Conservation (phyloP, 2,888 invertebrate species). For the Tiphia femorata region DNA sequence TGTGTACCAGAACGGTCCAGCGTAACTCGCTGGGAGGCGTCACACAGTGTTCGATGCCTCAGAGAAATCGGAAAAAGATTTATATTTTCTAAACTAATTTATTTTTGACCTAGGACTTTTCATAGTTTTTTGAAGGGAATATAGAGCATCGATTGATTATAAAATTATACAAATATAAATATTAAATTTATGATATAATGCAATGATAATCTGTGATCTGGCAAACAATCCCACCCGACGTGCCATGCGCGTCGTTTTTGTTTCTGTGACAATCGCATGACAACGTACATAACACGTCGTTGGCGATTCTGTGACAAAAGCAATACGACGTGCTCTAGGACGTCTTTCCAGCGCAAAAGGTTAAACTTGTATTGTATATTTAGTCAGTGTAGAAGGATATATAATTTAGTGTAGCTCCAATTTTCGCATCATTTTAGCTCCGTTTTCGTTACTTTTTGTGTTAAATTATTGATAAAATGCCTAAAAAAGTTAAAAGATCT, state of each 20-base stretch:
- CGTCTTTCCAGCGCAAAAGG: no score
- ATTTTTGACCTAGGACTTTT: neutral
- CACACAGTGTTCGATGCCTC: constrained; percentile 5
- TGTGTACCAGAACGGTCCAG: constrained; percentile 11
- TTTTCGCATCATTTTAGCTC: constrained; percentile 36
- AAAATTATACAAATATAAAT: neutral
- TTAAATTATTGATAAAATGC: constrained; percentile 34
- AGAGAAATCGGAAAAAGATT: neutral
- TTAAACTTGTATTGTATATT: constrained; percentile 24
- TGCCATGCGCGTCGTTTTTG: no score
- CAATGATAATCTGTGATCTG: no score
- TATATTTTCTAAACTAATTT: neutral
- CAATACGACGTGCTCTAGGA: no score
- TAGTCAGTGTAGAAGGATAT: constrained; percentile 24
- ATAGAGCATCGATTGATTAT: neutral
- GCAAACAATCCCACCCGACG: no score
- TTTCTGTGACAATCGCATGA: no score
- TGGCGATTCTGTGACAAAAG: no score
- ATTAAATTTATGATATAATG: neutral
- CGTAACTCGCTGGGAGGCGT: constrained; percentile 9
- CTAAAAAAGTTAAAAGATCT: constrained; percentile 29
- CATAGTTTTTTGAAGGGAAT: neutral
- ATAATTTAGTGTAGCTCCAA: constrained; percentile 30
- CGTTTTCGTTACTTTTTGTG: constrained; percentile 33
- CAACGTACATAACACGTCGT: no score